A percentile compares a stretch with the other conserved stretches of the same genome.
Evolutionary conservation across 2,888 invertebrate genomes (phyloP).

Genomic region (Oscheius sp.): DNA sequence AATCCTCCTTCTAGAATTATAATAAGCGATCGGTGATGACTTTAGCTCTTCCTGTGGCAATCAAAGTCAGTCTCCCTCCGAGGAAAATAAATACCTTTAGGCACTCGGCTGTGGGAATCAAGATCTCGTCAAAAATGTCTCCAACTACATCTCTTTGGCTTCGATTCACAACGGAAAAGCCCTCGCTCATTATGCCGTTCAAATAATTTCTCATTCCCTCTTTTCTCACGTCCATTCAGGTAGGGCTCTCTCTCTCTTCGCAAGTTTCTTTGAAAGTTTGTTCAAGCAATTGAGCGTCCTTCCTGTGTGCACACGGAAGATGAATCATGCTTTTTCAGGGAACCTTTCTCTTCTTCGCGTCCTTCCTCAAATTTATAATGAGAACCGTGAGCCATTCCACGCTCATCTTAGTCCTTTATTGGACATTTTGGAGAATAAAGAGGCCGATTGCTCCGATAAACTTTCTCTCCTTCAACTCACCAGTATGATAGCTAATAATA

Average conservation of each 20-base stretch:
- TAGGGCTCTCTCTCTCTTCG: background rate
- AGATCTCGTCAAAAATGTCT: slow-evolving; percentile 87
- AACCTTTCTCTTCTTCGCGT: slow-evolving; percentile 88
- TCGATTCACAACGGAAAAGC: slow-evolving; percentile 88
- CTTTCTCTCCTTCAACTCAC: slow-evolving; percentile 84
- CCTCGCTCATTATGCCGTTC: slow-evolving; percentile 85
- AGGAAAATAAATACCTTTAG: slow-evolving; percentile 17
- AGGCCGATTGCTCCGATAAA: slow-evolving; percentile 86
- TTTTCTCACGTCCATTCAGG: slow-evolving; percentile 76
- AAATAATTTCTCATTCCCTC: slow-evolving; percentile 88
- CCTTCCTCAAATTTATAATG: slow-evolving; percentile 87
- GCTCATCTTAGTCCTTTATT: slow-evolving; percentile 85
- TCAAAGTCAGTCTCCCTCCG: slow-evolving; percentile 70
- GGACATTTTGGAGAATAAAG: slow-evolving; percentile 35
- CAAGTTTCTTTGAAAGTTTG: background rate
- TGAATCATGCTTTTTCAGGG: slow-evolving; percentile 74
- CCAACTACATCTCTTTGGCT: slow-evolving; percentile 88
- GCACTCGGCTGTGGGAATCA: slow-evolving; percentile 84
- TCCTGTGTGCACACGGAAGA: background rate
- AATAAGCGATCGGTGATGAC: slow-evolving; percentile 82
- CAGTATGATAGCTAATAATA: slow-evolving; percentile 82
- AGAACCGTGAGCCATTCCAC: slow-evolving; percentile 85
- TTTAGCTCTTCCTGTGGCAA: slow-evolving; percentile 85
- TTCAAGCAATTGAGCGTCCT: slow-evolving; percentile 21
- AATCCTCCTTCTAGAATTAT: slow-evolving; percentile 76